A percentile compares a stretch with the other conserved stretches of the same genome.
Conservation (phyloP, 2,797 vertebrate genomes). For the Molossus molossus region DNA sequence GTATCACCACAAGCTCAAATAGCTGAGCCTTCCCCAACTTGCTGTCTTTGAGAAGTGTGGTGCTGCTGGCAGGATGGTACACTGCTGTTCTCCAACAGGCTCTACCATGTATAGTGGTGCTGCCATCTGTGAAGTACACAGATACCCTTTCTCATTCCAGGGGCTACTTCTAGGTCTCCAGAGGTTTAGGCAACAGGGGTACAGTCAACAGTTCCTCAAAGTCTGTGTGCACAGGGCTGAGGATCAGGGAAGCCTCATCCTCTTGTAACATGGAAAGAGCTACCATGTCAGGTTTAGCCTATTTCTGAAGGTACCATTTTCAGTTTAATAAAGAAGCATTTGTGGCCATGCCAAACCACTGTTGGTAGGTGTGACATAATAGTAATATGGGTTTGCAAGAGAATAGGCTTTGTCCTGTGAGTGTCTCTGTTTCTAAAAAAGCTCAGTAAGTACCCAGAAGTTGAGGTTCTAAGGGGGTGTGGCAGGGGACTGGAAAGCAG, state of each 20-base stretch:
- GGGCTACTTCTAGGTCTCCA: not conserved
- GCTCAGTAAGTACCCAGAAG: not conserved
- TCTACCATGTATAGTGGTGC: not conserved
- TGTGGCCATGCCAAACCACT: not conserved
- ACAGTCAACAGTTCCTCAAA: not conserved
- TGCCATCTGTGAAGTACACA: not conserved
- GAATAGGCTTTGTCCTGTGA: not conserved
- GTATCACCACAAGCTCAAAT: not conserved
- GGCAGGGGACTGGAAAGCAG: not conserved
- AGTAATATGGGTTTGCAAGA: not conserved
- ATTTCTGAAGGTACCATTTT: not conserved
- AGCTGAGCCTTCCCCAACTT: not conserved
- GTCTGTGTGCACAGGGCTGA: not conserved
- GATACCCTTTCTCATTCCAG: not conserved
- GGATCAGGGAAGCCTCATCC: not conserved
- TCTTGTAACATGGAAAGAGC: not conserved
- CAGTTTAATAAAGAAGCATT: not conserved
- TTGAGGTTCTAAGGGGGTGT: not conserved
- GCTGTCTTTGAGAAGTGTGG: not conserved
- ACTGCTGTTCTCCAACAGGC: not conserved
- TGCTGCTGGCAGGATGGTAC: not conserved
- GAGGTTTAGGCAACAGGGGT: not conserved
- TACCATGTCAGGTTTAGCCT: not conserved
- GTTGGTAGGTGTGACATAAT: not conserved
- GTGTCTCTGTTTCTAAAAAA: not conserved